A percentile compares a stretch with the other conserved stretches of the same genome.
Conservation (phyloP, 2,113 vertebrate species). For the Probosciger aterrimus region DNA sequence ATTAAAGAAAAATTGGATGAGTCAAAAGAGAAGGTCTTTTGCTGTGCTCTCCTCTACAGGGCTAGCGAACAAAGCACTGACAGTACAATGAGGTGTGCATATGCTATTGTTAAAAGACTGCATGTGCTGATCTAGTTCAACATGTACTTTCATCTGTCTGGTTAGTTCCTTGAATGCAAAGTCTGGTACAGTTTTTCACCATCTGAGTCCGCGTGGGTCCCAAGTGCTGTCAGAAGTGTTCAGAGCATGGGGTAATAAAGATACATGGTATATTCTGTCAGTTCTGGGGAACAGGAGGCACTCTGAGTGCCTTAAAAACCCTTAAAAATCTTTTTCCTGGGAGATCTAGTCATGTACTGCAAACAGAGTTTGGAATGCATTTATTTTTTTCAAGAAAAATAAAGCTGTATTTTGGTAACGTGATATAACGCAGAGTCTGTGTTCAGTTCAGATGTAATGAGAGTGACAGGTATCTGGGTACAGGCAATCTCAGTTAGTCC, state of each 20-base stretch:
- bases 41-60: background rate
- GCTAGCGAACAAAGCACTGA: background rate
- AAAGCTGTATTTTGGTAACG: background rate
- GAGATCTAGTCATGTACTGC: background rate
- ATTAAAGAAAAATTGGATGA: background rate
- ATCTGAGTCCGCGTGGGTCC: background rate
- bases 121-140: conserved; percentile 4
- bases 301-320: background rate
- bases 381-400: background rate
- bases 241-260: background rate
- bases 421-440: background rate
- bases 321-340: background rate
- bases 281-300: background rate
- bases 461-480: background rate
- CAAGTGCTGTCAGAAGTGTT: background rate
- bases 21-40: background rate
- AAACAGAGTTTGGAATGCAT: background rate
- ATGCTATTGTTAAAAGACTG: background rate
- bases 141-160: background rate
- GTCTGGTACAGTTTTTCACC: background rate
- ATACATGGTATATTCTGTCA: background rate
- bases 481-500: background rate
- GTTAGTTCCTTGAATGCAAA: conserved; percentile 6
- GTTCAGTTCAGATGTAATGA: background rate
- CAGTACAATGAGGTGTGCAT: background rate